phyloP scores from a whole-genome alignment of 35 echinoderm and acorn worm genomes.

The Eucidaris tribuloides region DNA sequence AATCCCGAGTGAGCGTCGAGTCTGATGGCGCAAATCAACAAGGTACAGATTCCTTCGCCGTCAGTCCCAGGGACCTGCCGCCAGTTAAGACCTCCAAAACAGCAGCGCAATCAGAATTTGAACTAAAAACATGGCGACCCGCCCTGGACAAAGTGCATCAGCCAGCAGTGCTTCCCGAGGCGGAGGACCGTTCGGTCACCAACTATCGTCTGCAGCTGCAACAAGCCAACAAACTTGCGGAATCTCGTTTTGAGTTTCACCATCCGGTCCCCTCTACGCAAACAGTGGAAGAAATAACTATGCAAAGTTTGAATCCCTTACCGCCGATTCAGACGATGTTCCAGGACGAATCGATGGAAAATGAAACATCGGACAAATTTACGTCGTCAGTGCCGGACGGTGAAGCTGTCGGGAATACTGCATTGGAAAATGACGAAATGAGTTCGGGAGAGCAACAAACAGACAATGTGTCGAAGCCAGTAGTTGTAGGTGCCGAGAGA shows the following conservation, averaged over 20 bases:
- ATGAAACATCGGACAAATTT: neutral
- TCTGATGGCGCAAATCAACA: neutral
- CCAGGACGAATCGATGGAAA: neutral
- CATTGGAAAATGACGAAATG: no score
- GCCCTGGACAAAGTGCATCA: neutral
- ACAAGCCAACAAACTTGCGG: conserved; percentile 41
- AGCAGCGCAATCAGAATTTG: conserved; percentile 4
- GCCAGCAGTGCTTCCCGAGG: conserved; percentile 1
- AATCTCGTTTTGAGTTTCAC: conserved; percentile 42
- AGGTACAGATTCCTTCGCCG: neutral
- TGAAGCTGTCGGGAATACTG: neutral
- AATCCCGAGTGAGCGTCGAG: neutral
- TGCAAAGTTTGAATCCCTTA: conserved; percentile 36
- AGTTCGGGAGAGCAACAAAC: neutral
- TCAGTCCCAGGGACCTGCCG: neutral
- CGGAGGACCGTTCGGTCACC: conserved; percentile 50
- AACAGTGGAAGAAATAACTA: conserved; percentile 22
- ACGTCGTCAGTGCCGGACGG: neutral
- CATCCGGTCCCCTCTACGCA: conserved; percentile 1
- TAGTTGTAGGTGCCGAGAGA: conserved; percentile 8
- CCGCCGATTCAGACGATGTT: conserved; percentile 34
- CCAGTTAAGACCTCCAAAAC: conserved; percentile 9
- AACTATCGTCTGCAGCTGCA: conserved; percentile 60
- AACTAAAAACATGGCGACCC: conserved; percentile 49
- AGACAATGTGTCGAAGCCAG: no score